Base-by-base conservation (phyloP, 2,113 vertebrate genomes). In the Oxyruncus cristatus region DNA sequence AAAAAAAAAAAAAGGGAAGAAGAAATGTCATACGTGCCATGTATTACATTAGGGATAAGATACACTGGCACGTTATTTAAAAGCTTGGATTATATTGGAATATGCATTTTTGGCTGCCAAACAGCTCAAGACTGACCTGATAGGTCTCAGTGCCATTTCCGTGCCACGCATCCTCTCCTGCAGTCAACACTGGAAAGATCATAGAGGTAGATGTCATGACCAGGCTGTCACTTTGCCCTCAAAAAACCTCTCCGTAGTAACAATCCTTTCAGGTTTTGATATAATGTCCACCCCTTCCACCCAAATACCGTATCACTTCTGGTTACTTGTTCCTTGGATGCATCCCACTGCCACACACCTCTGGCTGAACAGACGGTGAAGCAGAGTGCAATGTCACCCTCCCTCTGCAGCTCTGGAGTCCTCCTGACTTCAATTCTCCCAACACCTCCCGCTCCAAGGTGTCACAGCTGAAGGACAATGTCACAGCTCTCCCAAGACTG, bases 321-420 rank as follows among this genome's bases (percentile, higher is more conserved):
- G 35, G 17, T 50, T 33, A 58, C 12, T 5, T 58, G 8, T 53
- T 83, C 19, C 11, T 41, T 55, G 14, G 42, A 15, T 22, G 13
- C 12, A 46, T 33, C 3, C 12, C 0, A 1, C 37, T 18, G 4
- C 41, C 1, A 0, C 21, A 12, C 2, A 3, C 5, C 27, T 63
- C 41, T 55, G 26, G 4, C 37, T 71, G 55, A 65, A 23, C 15
- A 33, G 26, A 9, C 10, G 1, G 14, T 10, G 44, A 49, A 84
- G 11, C 28, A 58, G 58, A 12, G 4, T 20, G n/a, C 30, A 37
- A 20, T 13, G 7, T 26, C n/a, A 12, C 10, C 11, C 8, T 30
- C 46, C 28, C 24, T 50, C n/a, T 67, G 55, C 12, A 39, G 14
- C 5, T 50, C 32, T 62, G 21, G 41, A 62, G 10, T 62, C 4